Evolutionary conservation across 2,113 vertebrate species (phyloP).

Genomic region (Pachycephala philippinensis): DNA sequence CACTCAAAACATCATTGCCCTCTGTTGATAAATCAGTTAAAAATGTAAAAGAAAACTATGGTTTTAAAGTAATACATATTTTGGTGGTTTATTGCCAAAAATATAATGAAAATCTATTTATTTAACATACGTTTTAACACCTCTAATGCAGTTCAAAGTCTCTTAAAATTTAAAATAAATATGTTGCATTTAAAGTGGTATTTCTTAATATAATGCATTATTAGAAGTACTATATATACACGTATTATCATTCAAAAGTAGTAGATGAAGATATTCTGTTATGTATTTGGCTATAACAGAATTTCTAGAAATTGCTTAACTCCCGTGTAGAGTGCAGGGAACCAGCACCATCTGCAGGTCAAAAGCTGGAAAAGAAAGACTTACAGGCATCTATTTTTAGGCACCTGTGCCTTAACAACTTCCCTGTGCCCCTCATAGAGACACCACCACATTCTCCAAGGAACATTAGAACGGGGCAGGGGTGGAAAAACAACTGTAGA

Average conservation of each 20-base stretch:
- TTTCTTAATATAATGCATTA: neutral
- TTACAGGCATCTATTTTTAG: neutral
- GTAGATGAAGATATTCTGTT: neutral
- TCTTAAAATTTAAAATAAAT: neutral
- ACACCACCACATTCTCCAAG: neutral
- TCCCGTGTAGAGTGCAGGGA: neutral
- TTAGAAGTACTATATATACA: neutral
- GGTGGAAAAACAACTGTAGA: neutral
- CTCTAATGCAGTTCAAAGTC: neutral
- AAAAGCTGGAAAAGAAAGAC: neutral
- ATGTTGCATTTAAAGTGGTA: neutral
- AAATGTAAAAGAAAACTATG: neutral
- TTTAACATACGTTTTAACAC: neutral
- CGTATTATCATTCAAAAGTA: neutral
- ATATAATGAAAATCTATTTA: neutral
- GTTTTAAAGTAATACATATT: neutral
- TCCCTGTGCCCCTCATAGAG: neutral
- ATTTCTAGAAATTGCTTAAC: neutral
- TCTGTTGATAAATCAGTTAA: neutral
- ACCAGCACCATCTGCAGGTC: conserved; percentile 23
- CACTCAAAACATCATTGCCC: neutral
- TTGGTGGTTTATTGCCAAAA: neutral
- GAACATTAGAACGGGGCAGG: neutral
- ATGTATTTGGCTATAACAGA: neutral
- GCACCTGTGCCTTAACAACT: neutral